Evolutionary conservation across 2,797 vertebrate species (phyloP), one percentile per base, ranked within the genome.

Genomic region (Anguilla pacifica): DNA sequence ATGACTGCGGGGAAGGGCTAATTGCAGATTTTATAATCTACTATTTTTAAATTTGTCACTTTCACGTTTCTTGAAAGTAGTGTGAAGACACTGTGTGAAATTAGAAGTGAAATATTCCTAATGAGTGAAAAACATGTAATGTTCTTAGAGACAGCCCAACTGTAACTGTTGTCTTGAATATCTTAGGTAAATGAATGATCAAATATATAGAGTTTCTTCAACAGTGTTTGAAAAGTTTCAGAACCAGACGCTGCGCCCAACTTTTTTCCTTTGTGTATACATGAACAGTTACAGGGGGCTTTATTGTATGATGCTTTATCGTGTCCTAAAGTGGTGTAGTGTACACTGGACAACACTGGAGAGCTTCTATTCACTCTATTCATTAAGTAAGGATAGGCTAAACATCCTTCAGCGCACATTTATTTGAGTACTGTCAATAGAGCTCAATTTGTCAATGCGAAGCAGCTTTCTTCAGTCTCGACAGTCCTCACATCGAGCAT

Each of bases 181-280:
- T 25, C 53, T 84, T 31, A 39, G 84, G 43, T 64, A 57, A 61
- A 53, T 25, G 7, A 84, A 61, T 2, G 61, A 19, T 9, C 53
- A 57, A 84, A 35, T 61, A 84, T 31, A 57, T 59, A 55, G 5
- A 55, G 25, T 57, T 84, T 59, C 17, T 35, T 35, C n/a, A 53
- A 81, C 35, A 10, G 6, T 31, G 2, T 83, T 55, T 83, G n/a
- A 85, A 83, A 85, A 85, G 31, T 85, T 85, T 85, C 55, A 59
- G 31, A 35, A 17, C 31, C 13, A 55, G 83, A 15, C 19, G 17
- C 28, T 61, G 10, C 64, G 4, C 5, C 57, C 53, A 6, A 39
- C 35, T 39, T 22, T 31, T 13, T 28, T 57, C 4, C 10, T 46
- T 59, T 53, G 49, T 55, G 28, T 84, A 53, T 2, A 79, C 15